Conservation (phyloP, 2,888 invertebrate species). For the Caenorhabditis zanzibari region DNA sequence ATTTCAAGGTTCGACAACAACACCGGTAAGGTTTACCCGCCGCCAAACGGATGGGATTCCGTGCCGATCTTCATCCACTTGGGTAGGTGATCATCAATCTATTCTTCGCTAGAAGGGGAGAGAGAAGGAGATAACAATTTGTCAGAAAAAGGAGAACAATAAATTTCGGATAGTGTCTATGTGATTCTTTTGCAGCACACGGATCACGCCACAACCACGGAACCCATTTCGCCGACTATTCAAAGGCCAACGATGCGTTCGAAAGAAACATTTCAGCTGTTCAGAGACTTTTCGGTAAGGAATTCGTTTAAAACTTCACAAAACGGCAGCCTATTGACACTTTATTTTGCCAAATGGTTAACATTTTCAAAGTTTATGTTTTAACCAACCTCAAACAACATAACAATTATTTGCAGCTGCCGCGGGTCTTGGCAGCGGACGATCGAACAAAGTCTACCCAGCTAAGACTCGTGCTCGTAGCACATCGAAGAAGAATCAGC, state of each 20-base stretch:
- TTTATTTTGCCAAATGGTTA: no score
- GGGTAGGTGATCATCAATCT: conserved; percentile 61
- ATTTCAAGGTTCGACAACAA: conserved; percentile 72
- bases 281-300: conserved; percentile 72
- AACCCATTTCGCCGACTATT: conserved; percentile 72
- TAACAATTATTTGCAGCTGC: conserved; percentile 61
- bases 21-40: conserved; percentile 72
- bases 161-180: conserved; percentile 28
- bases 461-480: conserved; percentile 64
- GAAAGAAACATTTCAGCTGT: conserved; percentile 74
- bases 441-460: conserved; percentile 38
- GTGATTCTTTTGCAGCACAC: conserved; percentile 67
- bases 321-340: no score
- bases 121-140: conserved; percentile 3
- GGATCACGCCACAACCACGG: conserved; percentile 69
- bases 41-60: conserved; percentile 73
- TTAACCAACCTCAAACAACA: neutral
- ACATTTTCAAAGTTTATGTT: no score
- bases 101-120: neutral
- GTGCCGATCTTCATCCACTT: conserved; percentile 73
- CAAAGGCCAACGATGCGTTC: conserved; percentile 73
- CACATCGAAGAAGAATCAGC: conserved; percentile 63
- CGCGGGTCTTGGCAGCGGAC: conserved; percentile 66
- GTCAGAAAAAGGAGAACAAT: conserved; percentile 15
- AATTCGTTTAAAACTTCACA: no score